Conservation (phyloP, 2,113 vertebrate species). For the Mus pahari region DNA sequence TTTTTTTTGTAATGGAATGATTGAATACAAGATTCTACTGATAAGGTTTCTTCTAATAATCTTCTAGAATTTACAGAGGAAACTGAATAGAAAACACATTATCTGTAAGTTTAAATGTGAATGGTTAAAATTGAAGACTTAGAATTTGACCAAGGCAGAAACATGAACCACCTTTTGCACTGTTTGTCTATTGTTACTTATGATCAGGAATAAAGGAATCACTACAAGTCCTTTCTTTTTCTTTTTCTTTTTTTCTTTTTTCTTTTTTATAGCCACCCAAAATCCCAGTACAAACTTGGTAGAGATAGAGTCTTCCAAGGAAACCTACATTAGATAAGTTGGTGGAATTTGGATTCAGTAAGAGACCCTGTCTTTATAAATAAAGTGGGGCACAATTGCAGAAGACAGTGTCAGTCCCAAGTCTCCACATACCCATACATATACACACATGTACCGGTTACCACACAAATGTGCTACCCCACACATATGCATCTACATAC, state of each 20-base stretch:
- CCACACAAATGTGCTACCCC: background rate
- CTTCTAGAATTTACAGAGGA: slow-evolving; percentile 61
- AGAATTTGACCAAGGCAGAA: background rate
- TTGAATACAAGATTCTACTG: slow-evolving; percentile 2
- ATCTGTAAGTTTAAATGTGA: slow-evolving; percentile 51
- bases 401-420: background rate
- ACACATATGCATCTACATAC: too few relatives aligned
- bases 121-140: slow-evolving; percentile 35
- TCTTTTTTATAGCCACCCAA: background rate
- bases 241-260: too few relatives aligned
- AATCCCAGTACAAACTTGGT: too few relatives aligned
- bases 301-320: too few relatives aligned
- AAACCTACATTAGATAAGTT: background rate
- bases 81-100: slow-evolving; percentile 63
- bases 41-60: slow-evolving; percentile 63
- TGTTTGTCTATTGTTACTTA: background rate
- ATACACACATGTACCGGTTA: background rate
- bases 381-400: background rate
- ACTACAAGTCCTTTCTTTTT: background rate
- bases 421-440: background rate
- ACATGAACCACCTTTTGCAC: background rate
- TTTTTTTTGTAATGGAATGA: slow-evolving; percentile 55
- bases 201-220: slow-evolving; percentile 34
- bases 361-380: background rate
- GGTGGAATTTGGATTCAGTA: background rate